Percentiles rank a stretch among this genome's conserved stretches.
phyloP scores from a whole-genome alignment of 2,888 invertebrate species.

The Lobophora halterata region DNA sequence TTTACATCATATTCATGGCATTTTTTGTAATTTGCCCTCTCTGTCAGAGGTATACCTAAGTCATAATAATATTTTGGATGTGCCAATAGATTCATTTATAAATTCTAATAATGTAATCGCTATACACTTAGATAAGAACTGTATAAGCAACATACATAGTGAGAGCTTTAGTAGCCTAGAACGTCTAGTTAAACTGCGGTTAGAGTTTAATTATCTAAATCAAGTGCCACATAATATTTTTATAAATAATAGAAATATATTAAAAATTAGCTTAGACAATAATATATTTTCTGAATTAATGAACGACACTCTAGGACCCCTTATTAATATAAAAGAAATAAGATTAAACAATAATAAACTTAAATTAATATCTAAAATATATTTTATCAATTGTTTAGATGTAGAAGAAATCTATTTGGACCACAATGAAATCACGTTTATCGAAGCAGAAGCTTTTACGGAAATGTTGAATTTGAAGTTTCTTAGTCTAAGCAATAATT shows the following conservation, averaged over 20 bases:
- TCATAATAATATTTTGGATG: conserved; percentile 93
- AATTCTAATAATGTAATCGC: conserved; percentile 89
- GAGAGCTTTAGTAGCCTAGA: conserved; percentile 88
- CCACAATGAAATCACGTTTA: conserved; percentile 90
- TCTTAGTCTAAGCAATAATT: conserved; percentile 91
- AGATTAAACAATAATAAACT: conserved; percentile 92
- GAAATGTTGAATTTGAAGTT: conserved; percentile 88
- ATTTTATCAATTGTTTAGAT: conserved; percentile 88
- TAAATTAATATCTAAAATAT: conserved; percentile 85
- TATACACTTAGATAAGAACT: conserved; percentile 92
- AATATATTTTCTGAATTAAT: conserved; percentile 90
- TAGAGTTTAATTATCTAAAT: conserved; percentile 92
- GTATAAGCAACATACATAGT: conserved; percentile 89
- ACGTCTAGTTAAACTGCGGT: conserved; percentile 89
- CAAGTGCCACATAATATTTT: conserved; percentile 90
- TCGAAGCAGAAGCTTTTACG: conserved; percentile 89
- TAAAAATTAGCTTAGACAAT: conserved; percentile 91
- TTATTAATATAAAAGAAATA: conserved; percentile 87
- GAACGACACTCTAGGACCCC: conserved; percentile 88
- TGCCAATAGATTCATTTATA: conserved; percentile 90
- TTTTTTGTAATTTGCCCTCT: conserved; percentile 90
- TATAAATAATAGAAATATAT: conserved; percentile 86
- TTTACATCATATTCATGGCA: conserved; percentile 91
- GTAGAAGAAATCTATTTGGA: conserved; percentile 92
- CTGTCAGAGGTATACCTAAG: conserved; percentile 90